These are phyloP conservation scores for Meliscaeva auricollis DNA, from an alignment of 2,888 invertebrate species.

Conservation along the genomic window DNA sequence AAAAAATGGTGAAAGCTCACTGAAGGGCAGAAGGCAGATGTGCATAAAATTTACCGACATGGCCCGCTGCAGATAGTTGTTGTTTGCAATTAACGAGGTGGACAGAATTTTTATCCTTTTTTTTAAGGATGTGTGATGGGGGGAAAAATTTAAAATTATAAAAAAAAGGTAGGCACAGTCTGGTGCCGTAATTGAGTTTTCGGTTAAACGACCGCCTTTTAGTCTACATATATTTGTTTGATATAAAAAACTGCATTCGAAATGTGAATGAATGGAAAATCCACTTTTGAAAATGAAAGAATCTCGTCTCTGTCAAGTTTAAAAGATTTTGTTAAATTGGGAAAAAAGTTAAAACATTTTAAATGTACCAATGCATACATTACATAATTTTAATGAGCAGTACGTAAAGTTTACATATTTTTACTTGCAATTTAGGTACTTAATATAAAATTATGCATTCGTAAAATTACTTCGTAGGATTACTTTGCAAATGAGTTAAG, in stretches of 20 bases:
- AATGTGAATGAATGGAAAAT: slow-evolving; percentile 3
- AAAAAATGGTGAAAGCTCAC: slow-evolving; percentile 21
- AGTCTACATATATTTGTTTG: neutral
- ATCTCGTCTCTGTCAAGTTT: neutral
- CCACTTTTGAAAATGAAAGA: neutral
- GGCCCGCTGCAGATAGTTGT: slow-evolving; percentile 37
- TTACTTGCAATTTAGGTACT: too few species aligned
- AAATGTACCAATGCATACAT: too few species aligned
- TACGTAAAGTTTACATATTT: too few species aligned
- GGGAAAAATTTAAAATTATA: neutral
- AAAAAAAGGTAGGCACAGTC: neutral
- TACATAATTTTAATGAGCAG: too few species aligned
- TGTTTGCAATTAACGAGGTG: slow-evolving; percentile 56
- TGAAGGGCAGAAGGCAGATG: slow-evolving; percentile 24
- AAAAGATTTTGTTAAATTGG: too few species aligned
- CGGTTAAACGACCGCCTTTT: neutral
- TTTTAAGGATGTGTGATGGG: neutral
- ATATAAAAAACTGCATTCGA: neutral
- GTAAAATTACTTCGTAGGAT: too few species aligned
- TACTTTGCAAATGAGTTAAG: too few species aligned
- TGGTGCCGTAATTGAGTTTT: slow-evolving; percentile 33
- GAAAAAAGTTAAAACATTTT: too few species aligned
- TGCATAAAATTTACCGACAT: slow-evolving; percentile 42
- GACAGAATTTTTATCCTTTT: slow-evolving; percentile 29
- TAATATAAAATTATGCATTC: too few species aligned